Conservation (phyloP, 2,113 vertebrate genomes). For the Hippocampus mohnikei region DNA sequence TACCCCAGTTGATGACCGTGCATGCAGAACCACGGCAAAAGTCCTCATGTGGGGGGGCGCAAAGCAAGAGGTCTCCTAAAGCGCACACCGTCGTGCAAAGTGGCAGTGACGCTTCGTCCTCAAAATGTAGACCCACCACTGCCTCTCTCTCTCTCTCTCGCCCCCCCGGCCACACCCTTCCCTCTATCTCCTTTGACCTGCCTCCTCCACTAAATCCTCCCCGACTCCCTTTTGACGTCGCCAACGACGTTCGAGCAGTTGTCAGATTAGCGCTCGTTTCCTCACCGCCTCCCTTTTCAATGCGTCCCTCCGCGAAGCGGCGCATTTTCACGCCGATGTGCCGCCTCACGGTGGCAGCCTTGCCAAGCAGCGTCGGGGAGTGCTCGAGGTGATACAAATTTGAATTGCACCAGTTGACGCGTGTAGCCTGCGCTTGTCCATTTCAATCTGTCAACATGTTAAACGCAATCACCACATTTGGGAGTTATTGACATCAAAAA, state of each 20-base stretch:
- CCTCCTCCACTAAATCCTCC: not conserved
- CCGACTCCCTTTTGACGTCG: constrained; percentile 7
- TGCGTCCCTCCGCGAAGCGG: constrained; percentile 18
- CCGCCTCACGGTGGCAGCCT: constrained; percentile 1
- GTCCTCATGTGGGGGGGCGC: not conserved
- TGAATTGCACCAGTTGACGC: no score
- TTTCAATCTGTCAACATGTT: no score
- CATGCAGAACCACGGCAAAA: not conserved
- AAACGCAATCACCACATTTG: no score
- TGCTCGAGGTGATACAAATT: no score
- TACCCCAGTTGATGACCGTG: not conserved
- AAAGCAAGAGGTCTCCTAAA: not conserved
- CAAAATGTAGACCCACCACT: constrained; percentile 26
- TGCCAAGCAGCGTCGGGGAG: not conserved
- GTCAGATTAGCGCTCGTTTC: not conserved
- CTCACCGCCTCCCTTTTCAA: not conserved
- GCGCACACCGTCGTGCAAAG: not conserved
- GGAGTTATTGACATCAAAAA: no score
- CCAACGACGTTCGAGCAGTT: not conserved
- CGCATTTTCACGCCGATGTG: constrained; percentile 7
- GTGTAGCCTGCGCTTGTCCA: no score
- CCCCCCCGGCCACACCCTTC: not conserved
- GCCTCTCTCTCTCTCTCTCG: constrained; percentile 16
- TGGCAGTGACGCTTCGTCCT: constrained; percentile 16
- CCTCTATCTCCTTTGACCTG: no score